Conservation (phyloP, 2,888 invertebrate genomes). For the Mythimna albipuncta region DNA sequence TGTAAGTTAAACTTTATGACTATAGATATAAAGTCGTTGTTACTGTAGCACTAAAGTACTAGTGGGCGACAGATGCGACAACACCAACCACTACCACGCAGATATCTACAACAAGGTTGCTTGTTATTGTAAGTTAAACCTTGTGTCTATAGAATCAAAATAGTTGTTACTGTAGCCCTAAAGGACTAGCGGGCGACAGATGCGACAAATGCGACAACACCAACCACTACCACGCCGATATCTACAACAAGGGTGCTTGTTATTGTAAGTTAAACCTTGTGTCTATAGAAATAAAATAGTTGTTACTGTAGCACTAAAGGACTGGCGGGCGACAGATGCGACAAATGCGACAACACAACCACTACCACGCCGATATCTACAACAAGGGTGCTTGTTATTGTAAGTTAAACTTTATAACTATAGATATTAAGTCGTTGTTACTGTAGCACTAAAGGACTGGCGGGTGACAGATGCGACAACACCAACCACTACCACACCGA, state of each 20-base stretch:
- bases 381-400: slow-evolving; percentile 98
- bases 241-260: slow-evolving; percentile 97
- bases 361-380: slow-evolving; percentile 97
- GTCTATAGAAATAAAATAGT: too few relatives aligned
- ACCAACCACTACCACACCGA: too few relatives aligned
- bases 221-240: slow-evolving; percentile 98
- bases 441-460: too few relatives aligned
- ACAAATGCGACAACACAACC: slow-evolving; percentile 92
- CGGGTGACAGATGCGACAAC: slow-evolving; percentile 65
- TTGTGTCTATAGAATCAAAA: too few relatives aligned
- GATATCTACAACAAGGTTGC: slow-evolving; percentile 97
- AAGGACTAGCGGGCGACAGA: too few relatives aligned
- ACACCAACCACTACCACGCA: slow-evolving; percentile 97
- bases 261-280: slow-evolving; percentile 92
- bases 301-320: too few relatives aligned
- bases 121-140: slow-evolving; percentile 94
- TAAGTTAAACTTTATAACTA: slow-evolving; percentile 72
- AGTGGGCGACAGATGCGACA: slow-evolving; percentile 95
- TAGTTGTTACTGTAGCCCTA: too few relatives aligned
- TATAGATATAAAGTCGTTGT: slow-evolving; percentile 71
- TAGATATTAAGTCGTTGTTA: too few relatives aligned
- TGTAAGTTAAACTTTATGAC: slow-evolving; percentile 88
- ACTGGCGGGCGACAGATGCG: too few relatives aligned
- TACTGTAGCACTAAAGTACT: too few relatives aligned
- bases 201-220: slow-evolving; percentile 94